These are phyloP conservation scores for Cladorhizidae sp. DNA, from an alignment of 37 sponge, comb jelly and placozoan species.

Conservation along the genomic window DNA sequence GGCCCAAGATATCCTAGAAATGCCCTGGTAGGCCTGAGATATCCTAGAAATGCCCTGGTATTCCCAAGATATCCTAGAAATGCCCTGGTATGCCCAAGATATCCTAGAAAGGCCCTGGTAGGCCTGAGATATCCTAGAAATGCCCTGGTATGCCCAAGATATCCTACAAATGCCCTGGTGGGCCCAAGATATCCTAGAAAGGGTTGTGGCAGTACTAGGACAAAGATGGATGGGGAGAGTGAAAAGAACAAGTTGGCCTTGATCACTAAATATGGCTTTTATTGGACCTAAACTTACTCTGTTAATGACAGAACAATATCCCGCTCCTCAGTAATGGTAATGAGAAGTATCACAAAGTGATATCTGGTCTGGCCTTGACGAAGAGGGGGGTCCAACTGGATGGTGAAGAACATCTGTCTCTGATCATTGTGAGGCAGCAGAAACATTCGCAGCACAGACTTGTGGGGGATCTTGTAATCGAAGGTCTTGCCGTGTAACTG, in stretches of 20 bases:
- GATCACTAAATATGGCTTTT: neutral
- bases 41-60: too few relatives aligned
- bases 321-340: constrained; percentile 79
- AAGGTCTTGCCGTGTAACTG: constrained; percentile 96
- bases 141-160: too few relatives aligned
- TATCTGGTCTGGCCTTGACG: constrained; percentile 97
- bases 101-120: too few relatives aligned
- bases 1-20: too few relatives aligned
- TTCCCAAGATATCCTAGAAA: too few relatives aligned
- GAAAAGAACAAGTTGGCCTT: neutral
- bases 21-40: too few relatives aligned
- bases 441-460: constrained; percentile 80
- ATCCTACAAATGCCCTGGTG: too few relatives aligned
- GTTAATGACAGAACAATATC: constrained; percentile 75
- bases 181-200: too few relatives aligned
- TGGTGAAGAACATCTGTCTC: constrained; percentile 94
- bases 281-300: constrained; percentile 50
- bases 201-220: too few relatives aligned
- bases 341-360: constrained; percentile 84
- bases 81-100: too few relatives aligned
- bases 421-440: constrained; percentile 94
- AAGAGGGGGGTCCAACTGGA: constrained; percentile 92
- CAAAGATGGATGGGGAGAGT: too few relatives aligned
- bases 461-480: constrained; percentile 95
- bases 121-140: too few relatives aligned